Conservation (phyloP, 1,140 invertebrate genomes). For the Saxidomus purpurata region DNA sequence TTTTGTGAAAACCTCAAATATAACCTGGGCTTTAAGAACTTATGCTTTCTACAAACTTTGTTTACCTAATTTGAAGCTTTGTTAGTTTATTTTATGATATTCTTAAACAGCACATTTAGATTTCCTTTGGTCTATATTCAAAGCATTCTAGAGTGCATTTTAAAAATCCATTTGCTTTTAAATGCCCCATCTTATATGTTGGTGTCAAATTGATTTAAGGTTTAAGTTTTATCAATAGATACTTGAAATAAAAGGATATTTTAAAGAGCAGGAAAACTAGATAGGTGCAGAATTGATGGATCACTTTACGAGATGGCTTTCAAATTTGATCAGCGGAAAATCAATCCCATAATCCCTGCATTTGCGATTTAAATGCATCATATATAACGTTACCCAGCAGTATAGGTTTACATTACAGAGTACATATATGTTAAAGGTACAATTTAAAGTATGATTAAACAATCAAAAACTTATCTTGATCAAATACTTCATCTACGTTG, state of each 20-base stretch:
- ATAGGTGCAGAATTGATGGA: constrained; percentile 14
- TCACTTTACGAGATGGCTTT: constrained; percentile 7
- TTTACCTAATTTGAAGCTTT: no score
- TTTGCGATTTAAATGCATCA: constrained; percentile 14
- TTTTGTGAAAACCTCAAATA: no score
- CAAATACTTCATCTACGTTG: neutral
- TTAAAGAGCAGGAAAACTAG: neutral
- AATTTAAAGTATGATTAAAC: neutral
- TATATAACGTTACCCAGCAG: neutral
- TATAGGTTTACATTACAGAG: neutral
- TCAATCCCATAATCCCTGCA: constrained; percentile 18
- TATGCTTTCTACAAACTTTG: no score
- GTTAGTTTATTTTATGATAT: no score
- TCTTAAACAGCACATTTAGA: no score
- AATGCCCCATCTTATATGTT: neutral
- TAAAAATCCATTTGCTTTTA: neutral
- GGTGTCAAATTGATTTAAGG: constrained; percentile 6
- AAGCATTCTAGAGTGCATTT: neutral
- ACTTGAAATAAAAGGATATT: neutral
- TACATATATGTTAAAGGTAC: constrained; percentile 19
- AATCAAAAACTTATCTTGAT: constrained; percentile 1
- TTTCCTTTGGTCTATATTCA: neutral
- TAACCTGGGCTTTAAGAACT: no score
- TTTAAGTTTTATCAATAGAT: constrained; percentile 14
- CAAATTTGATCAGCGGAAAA: constrained; percentile 8